These are phyloP conservation scores for Theretra japonica DNA, from an alignment of 2,888 invertebrate species.

Conservation along the genomic window DNA sequence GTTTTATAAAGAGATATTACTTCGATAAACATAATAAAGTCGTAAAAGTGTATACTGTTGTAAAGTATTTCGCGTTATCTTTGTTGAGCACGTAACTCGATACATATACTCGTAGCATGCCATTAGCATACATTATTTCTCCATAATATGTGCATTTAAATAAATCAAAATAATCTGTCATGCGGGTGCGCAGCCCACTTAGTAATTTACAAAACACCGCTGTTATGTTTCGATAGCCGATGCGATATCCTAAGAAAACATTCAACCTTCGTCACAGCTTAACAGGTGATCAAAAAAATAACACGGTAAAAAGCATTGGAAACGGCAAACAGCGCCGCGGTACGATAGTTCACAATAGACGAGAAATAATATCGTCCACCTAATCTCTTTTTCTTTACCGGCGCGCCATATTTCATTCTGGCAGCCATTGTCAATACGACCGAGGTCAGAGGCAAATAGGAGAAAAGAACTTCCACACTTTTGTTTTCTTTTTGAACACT, in stretches of 20 bases:
- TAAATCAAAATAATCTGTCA: conserved; percentile 5
- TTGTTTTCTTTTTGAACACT: conserved; percentile 79
- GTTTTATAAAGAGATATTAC: background rate
- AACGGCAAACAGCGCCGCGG: conserved; percentile 69
- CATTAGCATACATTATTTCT: conserved; percentile 10
- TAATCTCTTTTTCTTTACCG: conserved; percentile 82
- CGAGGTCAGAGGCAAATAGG: conserved; percentile 83
- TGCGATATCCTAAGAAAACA: conserved; percentile 62
- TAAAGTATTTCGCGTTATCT: background rate
- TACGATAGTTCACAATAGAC: conserved; percentile 59
- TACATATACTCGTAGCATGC: conserved; percentile 2
- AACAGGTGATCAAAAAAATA: conserved; percentile 72
- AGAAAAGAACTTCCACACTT: conserved; percentile 75
- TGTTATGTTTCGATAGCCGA: conserved; percentile 30
- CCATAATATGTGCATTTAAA: background rate
- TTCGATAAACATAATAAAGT: background rate
- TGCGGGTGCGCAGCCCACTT: conserved; percentile 21
- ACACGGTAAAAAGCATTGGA: conserved; percentile 59
- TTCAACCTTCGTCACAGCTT: conserved; percentile 68
- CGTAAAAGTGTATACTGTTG: background rate
- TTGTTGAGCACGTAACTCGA: background rate
- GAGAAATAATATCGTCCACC: conserved; percentile 75
- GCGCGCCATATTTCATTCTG: conserved; percentile 83
- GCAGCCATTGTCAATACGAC: conserved; percentile 82
- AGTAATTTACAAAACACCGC: conserved; percentile 25